Evolutionary conservation across 2,797 vertebrate genomes (phyloP).

Genomic region (Denticeps clupeoides): DNA sequence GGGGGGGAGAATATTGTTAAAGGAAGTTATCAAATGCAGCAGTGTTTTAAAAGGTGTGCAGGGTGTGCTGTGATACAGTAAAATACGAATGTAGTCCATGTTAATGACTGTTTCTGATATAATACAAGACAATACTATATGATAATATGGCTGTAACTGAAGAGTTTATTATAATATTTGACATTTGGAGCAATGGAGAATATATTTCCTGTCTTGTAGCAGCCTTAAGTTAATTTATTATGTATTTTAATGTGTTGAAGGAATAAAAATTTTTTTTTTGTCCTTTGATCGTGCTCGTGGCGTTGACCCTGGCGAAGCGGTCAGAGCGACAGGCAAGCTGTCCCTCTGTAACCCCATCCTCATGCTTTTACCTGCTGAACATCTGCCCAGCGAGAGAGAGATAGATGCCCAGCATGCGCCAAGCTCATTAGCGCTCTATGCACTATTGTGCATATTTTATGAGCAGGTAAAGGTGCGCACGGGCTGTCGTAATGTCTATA

Average conservation of each 20-base stretch:
- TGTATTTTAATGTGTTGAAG: not conserved
- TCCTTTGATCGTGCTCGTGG: conserved; percentile 4
- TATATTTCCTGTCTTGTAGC: too few species aligned
- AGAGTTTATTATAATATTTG: too few species aligned
- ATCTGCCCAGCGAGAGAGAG: conserved; percentile 19
- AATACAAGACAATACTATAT: not conserved
- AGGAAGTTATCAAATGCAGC: too few species aligned
- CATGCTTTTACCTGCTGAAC: conserved; percentile 21
- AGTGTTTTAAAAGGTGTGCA: too few species aligned
- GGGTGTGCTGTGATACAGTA: too few species aligned
- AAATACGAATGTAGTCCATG: too few species aligned
- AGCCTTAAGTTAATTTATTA: too few species aligned
- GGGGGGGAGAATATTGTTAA: too few species aligned
- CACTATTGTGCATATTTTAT: conserved; percentile 24
- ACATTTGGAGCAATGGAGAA: too few species aligned
- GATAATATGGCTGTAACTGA: not conserved
- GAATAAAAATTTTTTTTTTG: conserved; percentile 1
- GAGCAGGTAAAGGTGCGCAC: conserved; percentile 2
- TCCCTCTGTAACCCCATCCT: conserved; percentile 22
- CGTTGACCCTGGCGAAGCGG: conserved; percentile 10
- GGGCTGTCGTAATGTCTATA: too few species aligned
- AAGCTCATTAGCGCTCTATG: conserved; percentile 4
- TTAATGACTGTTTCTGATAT: too few species aligned
- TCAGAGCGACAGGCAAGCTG: conserved; percentile 10
- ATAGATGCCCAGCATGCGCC: not conserved